Evolutionary conservation across 1,140 invertebrate genomes (phyloP).

Genomic region (Chironomus striatipennis): DNA sequence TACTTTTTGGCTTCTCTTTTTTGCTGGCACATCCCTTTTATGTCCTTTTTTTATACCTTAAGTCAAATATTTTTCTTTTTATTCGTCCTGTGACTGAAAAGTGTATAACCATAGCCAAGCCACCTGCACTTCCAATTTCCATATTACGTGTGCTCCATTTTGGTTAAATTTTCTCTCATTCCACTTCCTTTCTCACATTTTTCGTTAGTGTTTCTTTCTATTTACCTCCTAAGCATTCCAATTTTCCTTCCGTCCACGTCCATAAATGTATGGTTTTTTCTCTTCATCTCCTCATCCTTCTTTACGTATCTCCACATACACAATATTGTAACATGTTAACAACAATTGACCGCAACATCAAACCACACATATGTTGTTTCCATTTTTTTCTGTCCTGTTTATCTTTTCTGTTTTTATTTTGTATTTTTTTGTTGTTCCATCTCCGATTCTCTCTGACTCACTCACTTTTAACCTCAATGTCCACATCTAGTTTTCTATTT

Average conservation of each 20-base stretch:
- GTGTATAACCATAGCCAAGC: not conserved
- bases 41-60: not conserved
- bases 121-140: not conserved
- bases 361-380: not conserved
- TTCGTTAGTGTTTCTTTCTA: not conserved
- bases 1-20: conserved; percentile 8
- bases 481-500: conserved; percentile 1
- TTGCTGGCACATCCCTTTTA: not conserved
- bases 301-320: not conserved
- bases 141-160: conserved; percentile 10
- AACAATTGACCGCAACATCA: conserved; percentile 12
- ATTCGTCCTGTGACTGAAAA: not conserved
- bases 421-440: not conserved
- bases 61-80: not conserved
- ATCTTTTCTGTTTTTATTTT: not conserved
- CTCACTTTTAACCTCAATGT: not conserved
- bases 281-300: no score
- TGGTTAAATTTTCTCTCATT: not conserved
- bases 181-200: not conserved
- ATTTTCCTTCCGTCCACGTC: not conserved
- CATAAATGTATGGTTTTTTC: no score
- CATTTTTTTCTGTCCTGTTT: not conserved
- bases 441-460: not conserved
- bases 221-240: not conserved
- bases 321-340: not conserved